Evolutionary conservation across 2,113 vertebrate genomes (phyloP).

Genomic region (Gobio gobio): DNA sequence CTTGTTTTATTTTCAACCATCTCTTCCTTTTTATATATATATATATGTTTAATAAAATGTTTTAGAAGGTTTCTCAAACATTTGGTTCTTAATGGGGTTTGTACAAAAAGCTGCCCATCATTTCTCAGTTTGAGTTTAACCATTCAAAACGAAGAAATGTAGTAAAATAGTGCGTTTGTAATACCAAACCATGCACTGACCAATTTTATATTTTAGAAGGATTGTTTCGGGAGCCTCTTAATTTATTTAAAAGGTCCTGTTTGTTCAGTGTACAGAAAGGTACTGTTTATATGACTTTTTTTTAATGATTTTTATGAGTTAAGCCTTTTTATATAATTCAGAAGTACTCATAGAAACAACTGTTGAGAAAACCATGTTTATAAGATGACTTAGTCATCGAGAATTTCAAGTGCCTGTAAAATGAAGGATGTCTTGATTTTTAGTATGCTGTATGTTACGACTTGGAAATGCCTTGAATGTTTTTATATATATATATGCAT

Average conservation of each 20-base stretch:
- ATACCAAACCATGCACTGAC: constrained; percentile 58
- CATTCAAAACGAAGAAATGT: background rate
- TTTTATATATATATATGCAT: constrained; percentile 23
- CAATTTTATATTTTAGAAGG: constrained; percentile 46
- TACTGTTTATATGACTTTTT: constrained; percentile 60
- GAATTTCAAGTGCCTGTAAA: constrained; percentile 51
- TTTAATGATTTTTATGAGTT: constrained; percentile 40
- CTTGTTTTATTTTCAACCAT: background rate
- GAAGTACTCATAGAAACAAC: constrained; percentile 14
- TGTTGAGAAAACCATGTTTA: constrained; percentile 6
- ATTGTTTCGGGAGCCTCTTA: constrained; percentile 51
- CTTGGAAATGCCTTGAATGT: constrained; percentile 46
- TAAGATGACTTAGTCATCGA: constrained; percentile 15
- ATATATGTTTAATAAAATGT: background rate
- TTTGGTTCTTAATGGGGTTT: constrained; percentile 12
- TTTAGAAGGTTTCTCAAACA: background rate
- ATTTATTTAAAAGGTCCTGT: constrained; percentile 60
- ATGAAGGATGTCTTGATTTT: constrained; percentile 56
- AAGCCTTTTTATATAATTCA: constrained; percentile 30
- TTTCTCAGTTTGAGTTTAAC: background rate
- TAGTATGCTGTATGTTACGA: constrained; percentile 39
- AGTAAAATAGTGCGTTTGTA: constrained; percentile 44
- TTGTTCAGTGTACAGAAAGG: constrained; percentile 58
- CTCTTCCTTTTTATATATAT: background rate
- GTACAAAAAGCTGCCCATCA: background rate